These are phyloP conservation scores for Sinocyclocheilus anshuiensis DNA, from an alignment of 2,113 vertebrate genomes.

Conservation along the genomic window DNA sequence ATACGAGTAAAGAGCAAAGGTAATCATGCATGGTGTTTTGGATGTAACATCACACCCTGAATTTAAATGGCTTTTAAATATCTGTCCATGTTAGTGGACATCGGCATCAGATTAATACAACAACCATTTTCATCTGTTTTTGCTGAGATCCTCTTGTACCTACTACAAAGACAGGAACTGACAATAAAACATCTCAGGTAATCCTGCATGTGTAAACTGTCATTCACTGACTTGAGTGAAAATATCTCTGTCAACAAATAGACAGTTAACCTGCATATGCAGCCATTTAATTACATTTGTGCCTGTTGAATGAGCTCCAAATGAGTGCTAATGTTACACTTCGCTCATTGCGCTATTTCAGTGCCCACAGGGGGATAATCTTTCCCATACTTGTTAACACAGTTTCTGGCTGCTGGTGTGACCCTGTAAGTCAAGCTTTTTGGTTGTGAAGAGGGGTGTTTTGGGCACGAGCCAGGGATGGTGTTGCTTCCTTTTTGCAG, in stretches of 20 bases:
- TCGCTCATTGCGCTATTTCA: neutral
- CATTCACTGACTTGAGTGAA: neutral
- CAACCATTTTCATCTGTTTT: neutral
- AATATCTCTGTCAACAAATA: neutral
- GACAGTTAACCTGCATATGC: neutral
- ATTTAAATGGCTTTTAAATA: neutral
- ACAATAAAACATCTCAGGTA: neutral
- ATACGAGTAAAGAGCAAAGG: neutral
- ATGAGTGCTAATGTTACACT: constrained; percentile 24
- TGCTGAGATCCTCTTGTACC: neutral
- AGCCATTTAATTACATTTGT: neutral
- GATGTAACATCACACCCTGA: constrained; percentile 10
- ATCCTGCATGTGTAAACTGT: neutral
- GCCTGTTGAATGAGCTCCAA: neutral
- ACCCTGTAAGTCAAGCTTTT: neutral
- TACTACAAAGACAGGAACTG: neutral
- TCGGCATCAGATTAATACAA: neutral
- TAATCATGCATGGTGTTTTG: neutral
- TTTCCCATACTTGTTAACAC: constrained; percentile 1
- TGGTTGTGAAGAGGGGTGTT: neutral
- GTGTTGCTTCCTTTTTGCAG: constrained; percentile 17
- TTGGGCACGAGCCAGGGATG: neutral
- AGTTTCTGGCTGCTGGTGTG: constrained; percentile 9
- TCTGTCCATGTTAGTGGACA: neutral
- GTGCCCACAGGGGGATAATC: constrained; percentile 13